Evolutionary conservation across 2,113 vertebrate species (phyloP).

Genomic region (Phycodurus eques): DNA sequence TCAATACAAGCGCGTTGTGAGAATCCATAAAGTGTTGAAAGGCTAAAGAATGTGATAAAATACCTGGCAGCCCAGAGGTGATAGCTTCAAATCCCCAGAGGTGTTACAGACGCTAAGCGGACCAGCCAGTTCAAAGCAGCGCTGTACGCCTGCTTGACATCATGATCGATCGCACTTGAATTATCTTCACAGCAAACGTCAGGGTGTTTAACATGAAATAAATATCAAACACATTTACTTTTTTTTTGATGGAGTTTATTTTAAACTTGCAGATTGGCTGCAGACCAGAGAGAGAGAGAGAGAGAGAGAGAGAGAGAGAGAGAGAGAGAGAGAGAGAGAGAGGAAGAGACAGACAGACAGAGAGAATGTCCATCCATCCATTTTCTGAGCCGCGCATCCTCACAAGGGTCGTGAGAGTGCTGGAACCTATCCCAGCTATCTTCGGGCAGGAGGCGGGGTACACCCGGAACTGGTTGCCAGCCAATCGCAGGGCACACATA

Average conservation of each 20-base stretch:
- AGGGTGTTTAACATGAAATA: conserved; percentile 5
- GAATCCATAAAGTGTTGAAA: conserved; percentile 23
- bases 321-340: too few relatives aligned
- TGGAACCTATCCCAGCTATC: too few relatives aligned
- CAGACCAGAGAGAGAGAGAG: not conserved
- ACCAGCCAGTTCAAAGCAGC: conserved; percentile 5
- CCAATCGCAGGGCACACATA: too few relatives aligned
- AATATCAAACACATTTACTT: conserved; percentile 8
- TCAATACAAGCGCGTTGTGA: conserved; percentile 2
- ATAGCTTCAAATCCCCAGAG: conserved; percentile 22
- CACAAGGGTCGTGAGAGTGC: too few relatives aligned
- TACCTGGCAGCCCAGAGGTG: not conserved
- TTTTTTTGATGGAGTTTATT: not conserved
- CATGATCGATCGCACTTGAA: conserved; percentile 19
- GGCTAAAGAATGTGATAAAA: conserved; percentile 17
- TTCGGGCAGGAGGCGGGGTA: too few relatives aligned
- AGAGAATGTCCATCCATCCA: too few relatives aligned
- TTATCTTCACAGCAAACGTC: conserved; percentile 4
- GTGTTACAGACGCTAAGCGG: not conserved
- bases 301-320: too few relatives aligned
- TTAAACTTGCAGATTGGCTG: not conserved
- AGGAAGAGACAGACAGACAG: too few relatives aligned
- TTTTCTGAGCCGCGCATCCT: too few relatives aligned
- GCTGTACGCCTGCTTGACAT: conserved; percentile 21
- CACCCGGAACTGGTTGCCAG: too few relatives aligned